phyloP scores from a whole-genome alignment of 2,888 invertebrate species.

The Gymnocheta viridis region DNA sequence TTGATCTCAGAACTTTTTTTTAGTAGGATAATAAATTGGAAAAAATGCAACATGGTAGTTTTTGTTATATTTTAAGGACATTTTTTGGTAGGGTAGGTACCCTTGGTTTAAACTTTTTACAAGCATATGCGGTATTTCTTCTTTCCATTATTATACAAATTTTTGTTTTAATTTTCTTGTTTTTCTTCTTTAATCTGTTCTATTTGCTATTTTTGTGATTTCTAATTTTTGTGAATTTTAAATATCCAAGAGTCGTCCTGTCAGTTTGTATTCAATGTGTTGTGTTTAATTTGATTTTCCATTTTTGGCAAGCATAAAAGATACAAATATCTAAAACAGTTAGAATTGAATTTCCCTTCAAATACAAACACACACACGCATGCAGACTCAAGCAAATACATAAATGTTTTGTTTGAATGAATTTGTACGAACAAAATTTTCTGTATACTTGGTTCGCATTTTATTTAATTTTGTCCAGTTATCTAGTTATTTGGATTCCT shows the following conservation, averaged over 20 bases:
- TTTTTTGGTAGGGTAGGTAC: no score
- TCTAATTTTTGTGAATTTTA: conserved; percentile 38
- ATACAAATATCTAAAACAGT: conserved; percentile 28
- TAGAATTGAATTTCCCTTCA: conserved; percentile 42
- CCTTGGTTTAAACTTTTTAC: conserved; percentile 9
- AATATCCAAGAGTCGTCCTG: conserved; percentile 53
- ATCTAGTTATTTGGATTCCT: conserved; percentile 26
- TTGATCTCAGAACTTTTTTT: no score
- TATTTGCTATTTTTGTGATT: conserved; percentile 13
- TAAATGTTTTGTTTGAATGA: conserved; percentile 9
- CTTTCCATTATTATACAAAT: conserved; percentile 1
- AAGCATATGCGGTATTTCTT: conserved; percentile 1
- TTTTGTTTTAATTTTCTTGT: neutral
- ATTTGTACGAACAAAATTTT: neutral
- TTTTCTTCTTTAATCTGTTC: conserved; percentile 1
- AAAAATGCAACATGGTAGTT: no score
- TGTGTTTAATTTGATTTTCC: conserved; percentile 33
- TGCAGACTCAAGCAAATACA: neutral
- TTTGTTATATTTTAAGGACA: no score
- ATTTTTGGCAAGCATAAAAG: conserved; percentile 46
- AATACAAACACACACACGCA: neutral
- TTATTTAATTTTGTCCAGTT: conserved; percentile 14
- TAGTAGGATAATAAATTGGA: no score
- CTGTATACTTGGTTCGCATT: neutral
- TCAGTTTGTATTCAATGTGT: conserved; percentile 38